Evolutionary conservation across 2,113 vertebrate genomes (phyloP), one percentile per base, ranked within the genome.

Genomic region (Rhabdomys dilectus): DNA sequence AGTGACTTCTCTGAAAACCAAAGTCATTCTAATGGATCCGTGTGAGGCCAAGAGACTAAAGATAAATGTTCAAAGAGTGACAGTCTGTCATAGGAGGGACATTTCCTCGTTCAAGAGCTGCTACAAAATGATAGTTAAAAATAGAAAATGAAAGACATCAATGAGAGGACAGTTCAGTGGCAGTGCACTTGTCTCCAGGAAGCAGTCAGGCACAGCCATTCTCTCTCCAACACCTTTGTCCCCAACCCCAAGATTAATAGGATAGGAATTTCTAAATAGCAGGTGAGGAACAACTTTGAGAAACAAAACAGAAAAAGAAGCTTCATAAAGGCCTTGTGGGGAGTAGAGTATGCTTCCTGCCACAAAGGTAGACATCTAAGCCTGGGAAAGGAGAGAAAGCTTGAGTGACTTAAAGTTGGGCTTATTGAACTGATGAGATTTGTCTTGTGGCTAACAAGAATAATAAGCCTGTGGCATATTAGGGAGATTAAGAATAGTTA

Each of bases 401-500:
- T 89, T 64, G 34, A 89, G 6, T 68, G 75, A 70, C 26, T 88
- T 81, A 48, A 76, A 88, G 56, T 78, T 88, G 60, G 84, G 12
- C 21, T 85, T n/a, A 45, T 75, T 93, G 73, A 29, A 51, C 21
- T 24, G 3, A 22, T 80, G 62, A 82, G 56, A 62, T 75, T 95
- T 97, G 9, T 89, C 89, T 39, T 88, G 19, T 68, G 48, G 62
- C 51, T 91, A 64, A 89, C 88, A 92, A n/a, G 2, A 48, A 75
- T 75, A 51, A 96, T 62, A 53, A 93, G 29, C 64, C 76, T n/a
- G 19, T 60, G 3, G 42, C 86, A 31, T 29, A 56, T 73, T 56
- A 56, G 19, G 48, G 19, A 39, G 73, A 64, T 81, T 36, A 34
- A 68, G 31, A 68, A 34, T 68, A 31, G 31, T 77, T 73, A 45